Conservation (phyloP, 2,113 vertebrate genomes). For the Sinocyclocheilus anshuiensis region DNA sequence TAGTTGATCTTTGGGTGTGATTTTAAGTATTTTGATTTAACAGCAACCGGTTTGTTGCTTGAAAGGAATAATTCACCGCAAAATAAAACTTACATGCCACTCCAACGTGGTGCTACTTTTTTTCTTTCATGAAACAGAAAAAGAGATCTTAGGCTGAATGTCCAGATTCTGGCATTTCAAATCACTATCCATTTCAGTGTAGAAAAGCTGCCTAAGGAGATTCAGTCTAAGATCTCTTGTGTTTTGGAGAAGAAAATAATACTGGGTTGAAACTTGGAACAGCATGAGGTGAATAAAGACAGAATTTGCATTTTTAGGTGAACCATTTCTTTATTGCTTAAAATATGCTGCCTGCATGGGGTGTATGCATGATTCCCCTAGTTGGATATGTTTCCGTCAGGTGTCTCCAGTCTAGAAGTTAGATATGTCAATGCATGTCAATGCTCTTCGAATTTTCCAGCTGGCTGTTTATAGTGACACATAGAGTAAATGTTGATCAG, state of each 20-base stretch:
- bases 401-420: background rate
- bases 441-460: background rate
- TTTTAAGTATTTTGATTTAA: background rate
- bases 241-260: background rate
- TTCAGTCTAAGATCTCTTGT: background rate
- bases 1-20: background rate
- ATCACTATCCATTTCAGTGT: background rate
- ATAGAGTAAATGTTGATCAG: background rate
- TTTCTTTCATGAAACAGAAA: background rate
- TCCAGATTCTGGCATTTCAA: background rate
- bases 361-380: background rate
- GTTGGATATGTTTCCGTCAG: background rate
- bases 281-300: background rate
- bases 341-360: slow-evolving; percentile 5
- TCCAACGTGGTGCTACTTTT: background rate
- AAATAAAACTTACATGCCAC: background rate
- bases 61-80: background rate
- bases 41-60: background rate
- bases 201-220: background rate
- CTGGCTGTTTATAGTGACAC: background rate
- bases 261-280: background rate
- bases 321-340: background rate
- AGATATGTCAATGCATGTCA: too few species aligned
- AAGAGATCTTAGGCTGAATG: background rate
- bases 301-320: slow-evolving; percentile 9